These are phyloP conservation scores for Dolichotis patagonum DNA, from an alignment of 2,113 vertebrate species.

Conservation along the genomic window DNA sequence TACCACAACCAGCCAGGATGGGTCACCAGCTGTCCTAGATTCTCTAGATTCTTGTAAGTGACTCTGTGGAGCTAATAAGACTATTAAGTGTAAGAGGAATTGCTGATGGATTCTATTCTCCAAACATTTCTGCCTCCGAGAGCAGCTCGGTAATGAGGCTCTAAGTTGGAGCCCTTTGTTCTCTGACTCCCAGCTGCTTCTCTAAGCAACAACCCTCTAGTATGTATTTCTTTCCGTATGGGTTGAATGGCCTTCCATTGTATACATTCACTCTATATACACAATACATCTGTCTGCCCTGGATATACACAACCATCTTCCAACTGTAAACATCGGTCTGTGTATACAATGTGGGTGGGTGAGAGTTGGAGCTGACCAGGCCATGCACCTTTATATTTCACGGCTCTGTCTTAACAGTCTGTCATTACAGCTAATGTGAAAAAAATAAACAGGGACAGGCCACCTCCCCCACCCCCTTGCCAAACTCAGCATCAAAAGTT, in stretches of 20 bases:
- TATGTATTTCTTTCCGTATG: slow-evolving; percentile 28
- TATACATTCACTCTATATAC: slow-evolving; percentile 32
- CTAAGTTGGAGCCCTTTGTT: neutral
- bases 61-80: neutral
- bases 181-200: neutral
- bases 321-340: slow-evolving; percentile 52
- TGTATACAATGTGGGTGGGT: slow-evolving; percentile 60
- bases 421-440: neutral
- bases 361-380: slow-evolving; percentile 37
- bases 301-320: neutral
- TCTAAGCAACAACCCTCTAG: neutral
- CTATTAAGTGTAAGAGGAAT: neutral
- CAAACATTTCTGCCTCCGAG: neutral
- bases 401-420: neutral
- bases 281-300: neutral
- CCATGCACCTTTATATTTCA: slow-evolving; percentile 48
- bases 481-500: slow-evolving; percentile 62
- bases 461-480: neutral
- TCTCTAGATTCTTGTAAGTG: neutral
- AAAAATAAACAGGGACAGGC: slow-evolving; percentile 42
- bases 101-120: slow-evolving; percentile 8
- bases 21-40: neutral
- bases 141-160: neutral
- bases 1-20: neutral
- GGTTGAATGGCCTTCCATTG: neutral